phyloP scores from a whole-genome alignment of 2,888 invertebrate species.

The Ophioninae sp. region DNA sequence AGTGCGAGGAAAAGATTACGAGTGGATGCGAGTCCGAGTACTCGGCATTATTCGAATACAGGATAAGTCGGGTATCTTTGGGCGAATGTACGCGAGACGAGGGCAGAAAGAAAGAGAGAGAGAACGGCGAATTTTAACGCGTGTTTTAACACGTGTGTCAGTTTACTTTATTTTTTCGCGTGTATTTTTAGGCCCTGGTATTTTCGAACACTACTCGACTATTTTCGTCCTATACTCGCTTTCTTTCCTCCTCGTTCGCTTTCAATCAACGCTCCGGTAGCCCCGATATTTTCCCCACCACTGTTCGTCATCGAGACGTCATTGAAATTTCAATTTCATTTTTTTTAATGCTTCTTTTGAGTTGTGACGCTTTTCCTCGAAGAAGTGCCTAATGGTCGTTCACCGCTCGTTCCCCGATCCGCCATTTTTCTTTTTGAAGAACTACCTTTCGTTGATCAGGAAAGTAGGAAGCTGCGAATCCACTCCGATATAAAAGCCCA shows the following conservation, averaged over 20 bases:
- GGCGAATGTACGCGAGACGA: not conserved
- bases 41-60: not conserved
- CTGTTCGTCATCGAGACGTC: not conserved
- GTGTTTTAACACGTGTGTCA: constrained; percentile 78
- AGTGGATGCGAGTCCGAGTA: not conserved
- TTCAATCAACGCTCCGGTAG: constrained; percentile 21
- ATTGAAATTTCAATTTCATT: too few relatives aligned
- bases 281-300: constrained; percentile 8
- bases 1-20: not conserved
- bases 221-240: constrained; percentile 69
- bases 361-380: too few relatives aligned
- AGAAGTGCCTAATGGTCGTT: too few relatives aligned
- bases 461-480: too few relatives aligned
- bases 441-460: too few relatives aligned
- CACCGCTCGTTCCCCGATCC: too few relatives aligned
- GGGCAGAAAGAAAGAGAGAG: too few relatives aligned
- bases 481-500: too few relatives aligned
- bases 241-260: constrained; percentile 29
- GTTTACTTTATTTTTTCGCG: constrained; percentile 75
- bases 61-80: constrained; percentile 7
- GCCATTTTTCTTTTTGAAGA: too few relatives aligned
- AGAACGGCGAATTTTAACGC: constrained; percentile 75
- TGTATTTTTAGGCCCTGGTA: constrained; percentile 77
- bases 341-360: too few relatives aligned
- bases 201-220: constrained; percentile 77